Base-by-base conservation (phyloP, 2,113 vertebrate genomes). In the Elachura formosa region DNA sequence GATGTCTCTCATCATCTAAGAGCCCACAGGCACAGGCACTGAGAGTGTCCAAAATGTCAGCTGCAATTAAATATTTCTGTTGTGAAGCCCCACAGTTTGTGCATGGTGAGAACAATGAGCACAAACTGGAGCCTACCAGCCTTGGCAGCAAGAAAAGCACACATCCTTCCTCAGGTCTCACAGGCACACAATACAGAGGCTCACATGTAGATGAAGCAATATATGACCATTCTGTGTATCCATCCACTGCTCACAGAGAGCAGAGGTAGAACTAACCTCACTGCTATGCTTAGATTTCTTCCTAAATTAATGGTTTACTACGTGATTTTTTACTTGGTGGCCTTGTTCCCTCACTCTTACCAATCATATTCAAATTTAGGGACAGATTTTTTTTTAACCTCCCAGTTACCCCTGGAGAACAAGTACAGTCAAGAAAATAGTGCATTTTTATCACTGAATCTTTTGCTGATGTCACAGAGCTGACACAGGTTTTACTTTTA, bases 21-120 rank as follows among this genome's bases (percentile, higher is more conserved):
- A 67, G 84, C 84, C 93, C 78, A 40, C 63, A 86, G 94, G 95
- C 96, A 93, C 49, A 79, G 46, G 84, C 89, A 84, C 71, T 41
- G 62, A 13, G 89, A 64, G 82, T 31, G 75, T 76, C 91, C 71
- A 63, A 84, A 91, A 59, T 67, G 96, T 89, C 95, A 94, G 34
- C 67, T 91, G 45, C 82, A 59, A 77, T 96, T 93, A 96, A n/a
- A 23, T 41, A 20, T 77, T 77, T 40, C 71, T 88, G 9, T 23
- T 55, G 45, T 45, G 75, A 96, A 69, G 67, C 25, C 59, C 46
- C 66, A 20, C 43, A 16, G 34, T 89, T 49, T 76, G 84, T 19
- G 64, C 40, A 7, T 11, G 22, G 75, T 23, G 43, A 91, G 67
- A 93, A 61, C 33, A 82, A 1, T 81, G 46, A 26, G 11, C 4